Percentiles rank a stretch among this genome's conserved stretches.
Conservation (phyloP, 2,797 vertebrate genomes). For the Microhierax caerulescens region DNA sequence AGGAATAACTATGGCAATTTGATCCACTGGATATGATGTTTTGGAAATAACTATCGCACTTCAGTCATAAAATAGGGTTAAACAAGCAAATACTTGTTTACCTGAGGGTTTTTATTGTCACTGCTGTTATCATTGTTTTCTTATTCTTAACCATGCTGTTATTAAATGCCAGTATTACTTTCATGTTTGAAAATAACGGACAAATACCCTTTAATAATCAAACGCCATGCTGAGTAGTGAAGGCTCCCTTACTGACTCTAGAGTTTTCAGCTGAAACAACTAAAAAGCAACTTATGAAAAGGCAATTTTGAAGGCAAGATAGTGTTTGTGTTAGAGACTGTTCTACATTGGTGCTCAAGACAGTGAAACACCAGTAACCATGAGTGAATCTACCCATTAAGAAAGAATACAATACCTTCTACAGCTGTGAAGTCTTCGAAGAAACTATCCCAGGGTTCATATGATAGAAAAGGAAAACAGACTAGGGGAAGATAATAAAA, state of each 20-base stretch:
- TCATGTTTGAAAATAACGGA: background rate
- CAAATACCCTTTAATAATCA: background rate
- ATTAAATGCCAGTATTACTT: background rate
- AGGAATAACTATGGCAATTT: background rate
- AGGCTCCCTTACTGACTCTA: background rate
- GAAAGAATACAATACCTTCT: conserved; percentile 54
- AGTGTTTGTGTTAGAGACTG: background rate
- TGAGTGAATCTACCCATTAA: background rate
- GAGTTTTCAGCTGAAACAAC: background rate
- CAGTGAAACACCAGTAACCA: background rate
- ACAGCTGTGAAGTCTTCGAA: conserved; percentile 72
- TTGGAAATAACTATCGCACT: background rate
- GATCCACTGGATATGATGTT: background rate
- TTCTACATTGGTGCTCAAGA: background rate
- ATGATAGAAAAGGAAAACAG: conserved; percentile 67
- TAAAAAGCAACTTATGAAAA: background rate
- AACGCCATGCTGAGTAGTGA: background rate
- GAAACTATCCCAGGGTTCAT: conserved; percentile 73
- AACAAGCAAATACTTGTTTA: background rate
- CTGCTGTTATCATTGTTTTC: background rate
- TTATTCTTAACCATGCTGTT: background rate
- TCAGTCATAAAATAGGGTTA: background rate
- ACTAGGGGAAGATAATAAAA: conserved; percentile 76
- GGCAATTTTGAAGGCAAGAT: background rate
- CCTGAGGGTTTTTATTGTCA: background rate